These are phyloP conservation scores for Heteromormyrus szaboi DNA, from an alignment of 2,797 vertebrate species.

Conservation along the genomic window DNA sequence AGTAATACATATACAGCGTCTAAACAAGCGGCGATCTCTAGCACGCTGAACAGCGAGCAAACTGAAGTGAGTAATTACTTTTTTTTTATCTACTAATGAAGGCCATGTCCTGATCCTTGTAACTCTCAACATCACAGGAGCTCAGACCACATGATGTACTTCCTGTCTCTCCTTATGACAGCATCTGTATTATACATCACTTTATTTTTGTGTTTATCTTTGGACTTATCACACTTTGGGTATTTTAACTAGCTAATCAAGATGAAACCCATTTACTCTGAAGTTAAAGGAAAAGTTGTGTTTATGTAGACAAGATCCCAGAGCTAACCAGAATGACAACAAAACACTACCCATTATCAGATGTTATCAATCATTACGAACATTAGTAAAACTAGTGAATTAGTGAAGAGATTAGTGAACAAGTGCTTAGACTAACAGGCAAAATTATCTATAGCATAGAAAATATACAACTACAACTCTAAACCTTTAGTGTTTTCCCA, in stretches of 20 bases:
- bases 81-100: neutral
- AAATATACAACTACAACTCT: neutral
- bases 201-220: neutral
- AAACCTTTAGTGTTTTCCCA: neutral
- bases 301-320: neutral
- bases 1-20: neutral
- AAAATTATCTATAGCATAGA: neutral
- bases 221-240: conserved; percentile 4
- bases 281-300: neutral
- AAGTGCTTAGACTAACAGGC: neutral
- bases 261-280: neutral
- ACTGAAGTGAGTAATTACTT: neutral
- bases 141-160: neutral
- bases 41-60: neutral
- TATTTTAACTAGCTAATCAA: neutral
- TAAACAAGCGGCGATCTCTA: neutral
- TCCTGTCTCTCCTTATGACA: neutral
- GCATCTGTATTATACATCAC: neutral
- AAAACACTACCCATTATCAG: neutral
- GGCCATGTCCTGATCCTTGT: neutral
- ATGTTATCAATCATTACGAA: neutral
- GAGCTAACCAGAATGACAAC: neutral
- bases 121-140: neutral
- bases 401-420: neutral
- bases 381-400: neutral